Evolutionary conservation across 2,113 vertebrate species (phyloP).

Genomic region (Pomatorhinus ruficollis): DNA sequence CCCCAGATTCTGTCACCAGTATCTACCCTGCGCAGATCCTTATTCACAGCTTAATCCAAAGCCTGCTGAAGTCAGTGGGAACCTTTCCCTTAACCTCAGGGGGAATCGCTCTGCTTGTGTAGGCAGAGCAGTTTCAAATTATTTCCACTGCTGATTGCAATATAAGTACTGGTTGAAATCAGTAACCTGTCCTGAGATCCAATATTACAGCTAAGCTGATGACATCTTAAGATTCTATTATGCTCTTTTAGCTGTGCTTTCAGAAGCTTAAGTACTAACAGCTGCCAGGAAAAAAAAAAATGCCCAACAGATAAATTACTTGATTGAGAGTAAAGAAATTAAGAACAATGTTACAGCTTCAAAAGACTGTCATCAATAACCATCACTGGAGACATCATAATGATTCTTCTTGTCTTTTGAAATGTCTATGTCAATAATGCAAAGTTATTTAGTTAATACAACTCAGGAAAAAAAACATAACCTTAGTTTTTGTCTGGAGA

Average conservation of each 20-base stretch:
- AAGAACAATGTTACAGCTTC: slow-evolving; percentile 32
- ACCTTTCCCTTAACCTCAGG: slow-evolving; percentile 34
- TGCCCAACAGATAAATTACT: neutral
- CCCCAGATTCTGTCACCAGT: slow-evolving; percentile 17
- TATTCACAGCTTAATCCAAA: slow-evolving; percentile 45
- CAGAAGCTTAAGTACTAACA: slow-evolving; percentile 52
- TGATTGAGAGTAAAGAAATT: slow-evolving; percentile 54
- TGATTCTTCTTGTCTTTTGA: slow-evolving; percentile 41
- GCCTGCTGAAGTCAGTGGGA: slow-evolving; percentile 44
- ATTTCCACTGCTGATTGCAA: slow-evolving; percentile 39
- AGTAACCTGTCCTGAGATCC: neutral
- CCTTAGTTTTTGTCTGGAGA: neutral
- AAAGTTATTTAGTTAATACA: slow-evolving; percentile 33
- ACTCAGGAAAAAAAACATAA: neutral
- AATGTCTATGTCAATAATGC: slow-evolving; percentile 37
- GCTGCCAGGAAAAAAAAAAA: slow-evolving; percentile 29
- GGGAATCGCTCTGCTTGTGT: slow-evolving; percentile 27
- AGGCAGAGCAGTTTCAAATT: slow-evolving; percentile 50
- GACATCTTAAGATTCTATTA: slow-evolving; percentile 10
- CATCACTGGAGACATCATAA: slow-evolving; percentile 8
- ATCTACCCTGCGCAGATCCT: neutral
- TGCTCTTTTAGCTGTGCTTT: neutral
- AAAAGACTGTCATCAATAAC: slow-evolving; percentile 39
- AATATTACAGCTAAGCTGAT: neutral
- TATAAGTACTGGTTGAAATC: slow-evolving; percentile 20